Base-by-base conservation (phyloP, 2,888 invertebrate genomes). In the Parnassius apollo region DNA sequence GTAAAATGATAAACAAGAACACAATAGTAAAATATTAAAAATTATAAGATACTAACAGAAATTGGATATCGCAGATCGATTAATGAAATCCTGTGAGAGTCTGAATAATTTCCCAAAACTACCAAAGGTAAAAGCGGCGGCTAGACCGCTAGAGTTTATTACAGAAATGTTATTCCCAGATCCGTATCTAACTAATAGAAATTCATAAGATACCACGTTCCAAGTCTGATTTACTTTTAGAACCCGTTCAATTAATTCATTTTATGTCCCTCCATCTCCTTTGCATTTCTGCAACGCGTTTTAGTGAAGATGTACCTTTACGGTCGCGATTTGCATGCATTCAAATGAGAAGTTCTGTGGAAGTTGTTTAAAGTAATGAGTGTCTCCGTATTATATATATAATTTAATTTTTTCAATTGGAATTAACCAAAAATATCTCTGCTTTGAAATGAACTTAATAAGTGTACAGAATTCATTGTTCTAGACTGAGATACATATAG, bases 161-260 rank as follows among this genome's bases (percentile, higher is more conserved):
- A 12, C 42, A 9, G 44, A 51, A n/a, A 57, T 44, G 44, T 51
- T 58, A 58, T 46, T 52, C 44, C 55, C 44, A 62, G 65, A 66
- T 68, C 66, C 53, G 63, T 60, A 62, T 50, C 71, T 73, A 62
- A 56, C 71, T 73, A 73, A 74, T 75, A 75, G 65, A 72, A 73
- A 77, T 78, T 75, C 75, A 78, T 76, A 75, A 71, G 71, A 61
- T 71, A 69, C 59, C 65, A 61, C 72, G 65, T 69, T 66, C 67
- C 57, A 66, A 68, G 68, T 67, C 70, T 73, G 73, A 75, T 81
- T 75, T 75, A 71, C 53, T 66, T 68, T 69, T 68, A 66, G 64
- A 64, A 73, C 65, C 67, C 69, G 71, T 70, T 67, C 64, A 65
- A 69, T 69, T 69, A 70, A 70, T 67, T 69, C 65, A 65, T 59